Evolutionary conservation across 2,888 invertebrate species (phyloP), one percentile per base, ranked within the genome.

Genomic region (Cloeon dipterum): DNA sequence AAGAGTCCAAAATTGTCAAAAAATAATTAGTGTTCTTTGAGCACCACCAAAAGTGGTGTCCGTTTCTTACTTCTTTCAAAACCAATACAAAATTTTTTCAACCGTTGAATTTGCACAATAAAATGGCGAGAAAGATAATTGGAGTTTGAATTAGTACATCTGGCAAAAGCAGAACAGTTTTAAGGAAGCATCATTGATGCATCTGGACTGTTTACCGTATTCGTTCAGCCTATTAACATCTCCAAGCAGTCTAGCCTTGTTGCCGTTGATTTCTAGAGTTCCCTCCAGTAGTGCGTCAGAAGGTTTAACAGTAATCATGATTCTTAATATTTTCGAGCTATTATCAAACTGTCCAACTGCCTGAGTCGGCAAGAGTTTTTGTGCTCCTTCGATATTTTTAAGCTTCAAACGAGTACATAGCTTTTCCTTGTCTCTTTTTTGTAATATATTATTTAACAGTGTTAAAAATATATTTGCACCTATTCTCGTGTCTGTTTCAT

Each of bases 401-500:
- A 40, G 26, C 35, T 19, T 25, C 16, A 40, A 29, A 35, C 25
- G 20, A 5, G 37, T 20, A 32, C 41, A 41, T 8, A 20, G 36
- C 7, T 18, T 19, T n/a, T 14, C 11, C 3, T 13, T 25, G 16
- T 33, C 26, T 14, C 21, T n/a, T 2, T 5, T 2, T 14, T 19
- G 26, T 3, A 41, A 21, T 25, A 38, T 4, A 11, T 41, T 19
- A 32, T 49, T 50, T n/a, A n/a, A n/a, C n/a, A n/a, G n/a, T n/a
- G n/a, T n/a, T n/a, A n/a, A n/a, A n/a, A n/a, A n/a, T n/a, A n/a
- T n/a, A n/a, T n/a, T n/a, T 5, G 47, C 41, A 5, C 47, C 41
- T n/a, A 49, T 46, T 33, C 42, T 26, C 3, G 49, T 47, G 5
- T 42, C 35, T 1, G 39, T 23, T 32, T 47, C 44, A 2, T 42